These are phyloP conservation scores for Lethenteron camtschaticum DNA, from an alignment of 2,113 vertebrate species.

Conservation along the genomic window DNA sequence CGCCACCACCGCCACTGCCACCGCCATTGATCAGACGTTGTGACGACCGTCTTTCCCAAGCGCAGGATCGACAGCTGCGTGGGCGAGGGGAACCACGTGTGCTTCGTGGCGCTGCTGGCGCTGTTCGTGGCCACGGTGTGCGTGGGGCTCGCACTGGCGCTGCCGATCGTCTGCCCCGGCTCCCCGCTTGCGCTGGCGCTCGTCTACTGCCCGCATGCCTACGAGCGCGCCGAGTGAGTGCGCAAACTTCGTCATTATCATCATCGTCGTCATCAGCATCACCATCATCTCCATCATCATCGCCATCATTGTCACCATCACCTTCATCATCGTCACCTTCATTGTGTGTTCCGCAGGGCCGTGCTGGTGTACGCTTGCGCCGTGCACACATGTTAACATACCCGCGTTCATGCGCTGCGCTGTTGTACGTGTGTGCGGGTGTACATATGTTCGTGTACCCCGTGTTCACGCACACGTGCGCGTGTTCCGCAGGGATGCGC, in stretches of 20 bases:
- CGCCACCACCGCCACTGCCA: constrained; percentile 15
- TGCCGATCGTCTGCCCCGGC: constrained; percentile 44
- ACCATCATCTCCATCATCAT: too few relatives aligned
- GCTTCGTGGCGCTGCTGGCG: constrained; percentile 60
- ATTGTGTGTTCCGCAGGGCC: too few relatives aligned
- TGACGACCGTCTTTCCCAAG: constrained; percentile 11
- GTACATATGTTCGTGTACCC: too few relatives aligned
- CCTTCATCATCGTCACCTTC: too few relatives aligned
- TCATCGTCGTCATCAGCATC: too few relatives aligned
- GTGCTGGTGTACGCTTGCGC: too few relatives aligned
- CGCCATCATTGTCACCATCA: too few relatives aligned
- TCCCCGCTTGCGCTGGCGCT: constrained; percentile 38
- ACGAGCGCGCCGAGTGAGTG: constrained; percentile 61
- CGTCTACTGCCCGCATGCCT: constrained; percentile 77
- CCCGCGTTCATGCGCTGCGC: too few relatives aligned
- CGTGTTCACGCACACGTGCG: too few relatives aligned
- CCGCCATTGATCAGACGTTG: background rate
- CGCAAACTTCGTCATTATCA: background rate
- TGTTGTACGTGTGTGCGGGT: too few relatives aligned
- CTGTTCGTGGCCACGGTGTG: constrained; percentile 64
- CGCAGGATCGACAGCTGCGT: constrained; percentile 94
- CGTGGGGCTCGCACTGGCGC: constrained; percentile 58
- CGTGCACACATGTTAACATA: too few relatives aligned
- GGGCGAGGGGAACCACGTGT: constrained; percentile 69
- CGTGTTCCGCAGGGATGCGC: constrained; percentile 34